These are phyloP conservation scores for Ectropis crepuscularia DNA, from an alignment of 2,888 invertebrate genomes.

Conservation along the genomic window DNA sequence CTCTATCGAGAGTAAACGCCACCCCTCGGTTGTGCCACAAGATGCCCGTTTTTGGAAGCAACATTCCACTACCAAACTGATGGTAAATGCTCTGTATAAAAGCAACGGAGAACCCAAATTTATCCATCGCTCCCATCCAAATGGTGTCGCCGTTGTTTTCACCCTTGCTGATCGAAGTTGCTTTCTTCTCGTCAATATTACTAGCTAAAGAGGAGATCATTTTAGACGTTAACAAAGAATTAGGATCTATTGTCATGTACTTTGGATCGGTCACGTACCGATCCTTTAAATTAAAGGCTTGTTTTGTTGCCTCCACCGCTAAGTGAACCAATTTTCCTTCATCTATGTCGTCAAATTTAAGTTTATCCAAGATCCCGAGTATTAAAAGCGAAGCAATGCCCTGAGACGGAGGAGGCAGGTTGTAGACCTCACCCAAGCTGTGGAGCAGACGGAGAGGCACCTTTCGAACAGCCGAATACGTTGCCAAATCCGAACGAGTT, in stretches of 20 bases:
- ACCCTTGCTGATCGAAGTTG: constrained; percentile 51
- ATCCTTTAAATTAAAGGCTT: constrained; percentile 62
- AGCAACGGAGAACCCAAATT: constrained; percentile 74
- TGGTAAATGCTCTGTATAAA: constrained; percentile 75
- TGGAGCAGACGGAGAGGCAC: constrained; percentile 64
- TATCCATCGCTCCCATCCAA: constrained; percentile 78
- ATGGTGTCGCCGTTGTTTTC: constrained; percentile 72
- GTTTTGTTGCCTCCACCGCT: constrained; percentile 71
- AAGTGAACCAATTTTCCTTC: constrained; percentile 72
- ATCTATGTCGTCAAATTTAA: constrained; percentile 64
- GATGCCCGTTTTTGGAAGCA: constrained; percentile 73
- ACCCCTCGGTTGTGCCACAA: constrained; percentile 75
- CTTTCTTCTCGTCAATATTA: constrained; percentile 55
- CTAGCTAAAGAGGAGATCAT: constrained; percentile 61
- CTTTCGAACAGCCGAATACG: constrained; percentile 64
- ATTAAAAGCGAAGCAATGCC: constrained; percentile 69
- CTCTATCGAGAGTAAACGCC: constrained; percentile 59
- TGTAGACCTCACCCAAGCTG: constrained; percentile 65
- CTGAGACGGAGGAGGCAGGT: constrained; percentile 77
- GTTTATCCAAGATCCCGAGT: constrained; percentile 69
- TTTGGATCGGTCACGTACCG: constrained; percentile 69
- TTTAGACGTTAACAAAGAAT: constrained; percentile 56
- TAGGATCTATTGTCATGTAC: constrained; percentile 64
- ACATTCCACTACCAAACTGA: constrained; percentile 67
- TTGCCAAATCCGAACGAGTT: constrained; percentile 65